Evolutionary conservation across 2,888 invertebrate genomes (phyloP), one percentile per base, ranked within the genome.

Genomic region (Volucella bombylans): DNA sequence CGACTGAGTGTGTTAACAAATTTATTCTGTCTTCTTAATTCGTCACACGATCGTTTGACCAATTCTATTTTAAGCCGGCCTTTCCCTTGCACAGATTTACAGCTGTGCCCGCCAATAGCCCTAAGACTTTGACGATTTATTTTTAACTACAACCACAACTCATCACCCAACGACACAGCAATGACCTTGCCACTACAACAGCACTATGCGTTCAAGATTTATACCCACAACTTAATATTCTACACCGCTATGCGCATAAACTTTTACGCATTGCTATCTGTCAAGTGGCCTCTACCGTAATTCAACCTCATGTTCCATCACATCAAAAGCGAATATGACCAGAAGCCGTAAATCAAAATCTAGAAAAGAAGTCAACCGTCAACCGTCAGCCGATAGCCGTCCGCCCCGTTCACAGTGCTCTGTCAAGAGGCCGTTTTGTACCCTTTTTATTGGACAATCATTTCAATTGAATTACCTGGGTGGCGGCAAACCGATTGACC

Each of bases 131-230:
- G 15, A 14, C 1, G 9, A 61, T 18, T 43, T 59, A 15, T 8
- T 4, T 15, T 45, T 12, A 57, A 47, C 50, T 52, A 18, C 52
- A 43, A 14, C 18, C 23, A 11, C 12, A 54, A 67, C 47, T 59
- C 73, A 47, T 65, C 59, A 79, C 65, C 73, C 79, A 79, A 31
- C 31, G 31, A 31, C 31, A 31, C 6, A 31, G 31, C 79, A 69
- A 83, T 79, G 65, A 83, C 82, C 82, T 83, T 83, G 82, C 69
- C 49, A 74, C 59, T 38, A 31, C 39, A 23, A 38, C 64, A 62
- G 69, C 55, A 81, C 31, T 69, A 52, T 55, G 43, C 41, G 6
- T 11, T 12, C 18, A n/a, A 45, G 50, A 69, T 79, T 72, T 78
- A 82, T 69, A 23, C 15, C 38, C 15, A 8, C 38, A 54, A 69